These are phyloP conservation scores for Eupelmus urozonus DNA, from an alignment of 2,888 invertebrate genomes.

Conservation along the genomic window DNA sequence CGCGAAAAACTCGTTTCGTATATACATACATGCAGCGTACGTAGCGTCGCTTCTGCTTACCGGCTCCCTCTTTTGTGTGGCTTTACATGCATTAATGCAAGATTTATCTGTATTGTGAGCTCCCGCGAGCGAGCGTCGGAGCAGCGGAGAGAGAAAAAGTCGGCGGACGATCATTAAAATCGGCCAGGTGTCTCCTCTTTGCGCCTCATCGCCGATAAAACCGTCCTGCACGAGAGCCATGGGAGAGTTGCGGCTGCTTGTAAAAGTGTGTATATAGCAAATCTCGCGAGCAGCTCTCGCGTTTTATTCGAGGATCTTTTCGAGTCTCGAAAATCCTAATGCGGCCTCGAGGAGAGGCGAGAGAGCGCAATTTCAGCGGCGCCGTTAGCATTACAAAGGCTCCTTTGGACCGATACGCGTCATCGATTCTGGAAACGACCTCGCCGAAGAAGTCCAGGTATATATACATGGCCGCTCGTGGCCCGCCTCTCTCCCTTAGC, in stretches of 20 bases:
- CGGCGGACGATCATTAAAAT: constrained; percentile 52
- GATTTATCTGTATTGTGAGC: constrained; percentile 56
- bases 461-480: constrained; percentile 12
- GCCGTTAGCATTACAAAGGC: constrained; percentile 72
- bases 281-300: not conserved
- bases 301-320: not conserved
- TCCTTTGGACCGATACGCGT: constrained; percentile 69
- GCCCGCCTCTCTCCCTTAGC: constrained; percentile 43
- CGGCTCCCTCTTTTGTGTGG: constrained; percentile 40
- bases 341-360: not conserved
- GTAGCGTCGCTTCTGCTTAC: too few relatives aligned
- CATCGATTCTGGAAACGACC: constrained; percentile 73
- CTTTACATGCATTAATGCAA: constrained; percentile 53
- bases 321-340: constrained; percentile 21
- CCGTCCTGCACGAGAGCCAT: not conserved
- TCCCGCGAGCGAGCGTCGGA: too few relatives aligned
- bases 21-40: not conserved
- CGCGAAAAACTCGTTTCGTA: constrained; percentile 51
- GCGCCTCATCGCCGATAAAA: constrained; percentile 42
- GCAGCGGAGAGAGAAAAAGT: not conserved
- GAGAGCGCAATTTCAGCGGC: not conserved
- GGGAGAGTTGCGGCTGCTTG: not conserved
- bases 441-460: constrained; percentile 59
- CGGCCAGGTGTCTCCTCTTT: constrained; percentile 53
- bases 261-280: too few relatives aligned